Evolutionary conservation across 2,797 vertebrate species (phyloP), one percentile per base, ranked within the genome.

Genomic region (Hydrocynus forskahlii): DNA sequence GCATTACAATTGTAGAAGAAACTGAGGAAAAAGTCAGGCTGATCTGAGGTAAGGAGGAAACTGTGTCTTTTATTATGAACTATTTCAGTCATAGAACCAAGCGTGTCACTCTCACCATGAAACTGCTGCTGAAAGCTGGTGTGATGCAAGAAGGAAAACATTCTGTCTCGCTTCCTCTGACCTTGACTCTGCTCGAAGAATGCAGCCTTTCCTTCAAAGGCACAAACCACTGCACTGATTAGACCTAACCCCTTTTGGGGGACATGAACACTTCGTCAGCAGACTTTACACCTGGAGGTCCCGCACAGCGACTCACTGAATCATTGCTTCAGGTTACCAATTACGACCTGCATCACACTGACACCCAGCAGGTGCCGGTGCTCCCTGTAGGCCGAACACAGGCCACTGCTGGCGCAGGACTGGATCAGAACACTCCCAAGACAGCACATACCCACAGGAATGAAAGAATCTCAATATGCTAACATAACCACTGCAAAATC

Each of bases 361-460:
- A 73, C 62, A 63, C 21, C 43, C 66, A 45, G 64, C 72, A 82
- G 80, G 80, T 73, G 77, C 76, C 38, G 9, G 21, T 25, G 52
- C 35, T 62, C 59, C 50, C 70, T 12, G 35, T 23, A 40, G 64
- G 40, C 50, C 64, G 21, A 38, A 67, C 19, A 21, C 50, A 29
- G 64, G 50, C 64, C 43, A n/a, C 38, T 70, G 68, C 50, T 74
- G 59, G 21, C 13, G 48, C 38, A 59, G 12, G 66, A 55, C 21
- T 64, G 63, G 40, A 40, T 7, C 8, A 14, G 38, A 9, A 38
- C 29, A 19, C 29, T 7, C 7, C 62, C 35, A 35, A 64, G 14
- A 38, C 16, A 38, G 5, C 2, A 38, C 62, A 64, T 13, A 6
- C 25, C 62, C 16, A 35, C 29, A 29, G 29, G 29, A 29, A 29